A percentile compares a stretch with the other conserved stretches of the same genome.
phyloP scores from a whole-genome alignment of 2,888 invertebrate species.

The Drosophila cracens region DNA sequence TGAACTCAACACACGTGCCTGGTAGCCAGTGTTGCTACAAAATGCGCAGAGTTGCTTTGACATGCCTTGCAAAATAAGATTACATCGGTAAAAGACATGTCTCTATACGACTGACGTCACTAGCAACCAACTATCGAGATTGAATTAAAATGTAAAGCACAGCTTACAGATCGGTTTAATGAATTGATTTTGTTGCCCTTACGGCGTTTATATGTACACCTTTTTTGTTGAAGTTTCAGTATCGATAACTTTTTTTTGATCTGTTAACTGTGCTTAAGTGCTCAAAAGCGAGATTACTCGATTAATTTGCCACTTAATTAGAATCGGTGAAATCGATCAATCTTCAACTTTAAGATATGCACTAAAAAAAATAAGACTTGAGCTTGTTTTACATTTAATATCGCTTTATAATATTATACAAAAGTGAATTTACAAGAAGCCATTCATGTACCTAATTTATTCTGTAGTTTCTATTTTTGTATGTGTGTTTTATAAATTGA shows the following conservation, averaged over 20 bases:
- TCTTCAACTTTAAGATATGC: not conserved
- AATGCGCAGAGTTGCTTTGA: conserved; percentile 16
- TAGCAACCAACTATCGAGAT: not conserved
- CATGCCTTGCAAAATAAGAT: not conserved
- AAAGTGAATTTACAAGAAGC: conserved; percentile 78
- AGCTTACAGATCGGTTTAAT: not conserved
- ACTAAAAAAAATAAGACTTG: conserved; percentile 12
- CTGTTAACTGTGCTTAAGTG: not conserved
- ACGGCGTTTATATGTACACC: not conserved
- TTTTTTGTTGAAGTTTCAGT: not conserved
- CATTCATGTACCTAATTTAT: conserved; percentile 60
- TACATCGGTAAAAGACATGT: not conserved
- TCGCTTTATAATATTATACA: conserved; percentile 73
- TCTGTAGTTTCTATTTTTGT: conserved; percentile 31
- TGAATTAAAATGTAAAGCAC: not conserved
- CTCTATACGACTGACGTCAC: not conserved
- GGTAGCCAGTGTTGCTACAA: conserved; percentile 9
- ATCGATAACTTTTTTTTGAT: not conserved
- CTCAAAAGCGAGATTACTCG: not conserved
- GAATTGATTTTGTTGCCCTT: not conserved
- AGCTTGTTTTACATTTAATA: conserved; percentile 67
- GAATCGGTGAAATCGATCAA: not conserved
- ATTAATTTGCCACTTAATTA: not conserved
- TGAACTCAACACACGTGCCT: conserved; percentile 26
- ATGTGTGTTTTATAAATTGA: conserved; percentile 44